These are phyloP conservation scores for Periophthalmodon schlosseri DNA, from an alignment of 2,113 vertebrate species.

Conservation along the genomic window DNA sequence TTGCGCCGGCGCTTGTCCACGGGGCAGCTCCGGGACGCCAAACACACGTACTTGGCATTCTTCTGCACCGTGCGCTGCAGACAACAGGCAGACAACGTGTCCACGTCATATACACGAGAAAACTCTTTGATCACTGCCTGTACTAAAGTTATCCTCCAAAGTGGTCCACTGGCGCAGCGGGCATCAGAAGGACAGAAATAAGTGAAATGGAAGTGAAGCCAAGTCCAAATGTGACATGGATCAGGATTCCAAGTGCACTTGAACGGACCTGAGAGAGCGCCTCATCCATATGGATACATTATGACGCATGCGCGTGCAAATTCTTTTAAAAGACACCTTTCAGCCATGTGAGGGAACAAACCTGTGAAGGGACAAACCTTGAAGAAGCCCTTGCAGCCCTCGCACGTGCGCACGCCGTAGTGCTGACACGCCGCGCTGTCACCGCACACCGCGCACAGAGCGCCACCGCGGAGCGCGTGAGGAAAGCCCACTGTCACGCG, in stretches of 20 bases:
- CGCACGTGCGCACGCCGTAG: constrained; percentile 92
- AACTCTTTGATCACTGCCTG: too few species aligned
- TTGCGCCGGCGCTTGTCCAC: constrained; percentile 94
- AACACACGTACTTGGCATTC: constrained; percentile 95
- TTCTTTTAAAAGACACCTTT: background rate
- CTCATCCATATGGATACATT: too few species aligned
- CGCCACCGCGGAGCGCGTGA: constrained; percentile 84
- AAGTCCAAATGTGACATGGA: too few species aligned
- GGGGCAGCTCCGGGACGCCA: constrained; percentile 93
- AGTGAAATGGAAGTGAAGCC: too few species aligned
- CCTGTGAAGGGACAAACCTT: constrained; percentile 71
- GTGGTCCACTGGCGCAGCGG: background rate
- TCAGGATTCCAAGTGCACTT: too few species aligned
- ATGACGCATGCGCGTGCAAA: too few species aligned
- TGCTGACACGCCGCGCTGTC: constrained; percentile 96
- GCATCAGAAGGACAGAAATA: too few species aligned
- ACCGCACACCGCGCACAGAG: constrained; percentile 93
- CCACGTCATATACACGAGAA: too few species aligned
- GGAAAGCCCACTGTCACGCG: constrained; percentile 82
- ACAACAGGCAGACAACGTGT: constrained; percentile 23
- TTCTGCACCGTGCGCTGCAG: constrained; percentile 94
- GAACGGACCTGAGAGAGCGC: too few species aligned
- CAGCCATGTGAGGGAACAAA: background rate
- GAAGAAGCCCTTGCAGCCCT: constrained; percentile 94
- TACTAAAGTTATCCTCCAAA: too few species aligned